Base-by-base conservation (phyloP, 37 sponge, comb jelly and placozoan genomes). In the Trichoplax adhaerens region DNA sequence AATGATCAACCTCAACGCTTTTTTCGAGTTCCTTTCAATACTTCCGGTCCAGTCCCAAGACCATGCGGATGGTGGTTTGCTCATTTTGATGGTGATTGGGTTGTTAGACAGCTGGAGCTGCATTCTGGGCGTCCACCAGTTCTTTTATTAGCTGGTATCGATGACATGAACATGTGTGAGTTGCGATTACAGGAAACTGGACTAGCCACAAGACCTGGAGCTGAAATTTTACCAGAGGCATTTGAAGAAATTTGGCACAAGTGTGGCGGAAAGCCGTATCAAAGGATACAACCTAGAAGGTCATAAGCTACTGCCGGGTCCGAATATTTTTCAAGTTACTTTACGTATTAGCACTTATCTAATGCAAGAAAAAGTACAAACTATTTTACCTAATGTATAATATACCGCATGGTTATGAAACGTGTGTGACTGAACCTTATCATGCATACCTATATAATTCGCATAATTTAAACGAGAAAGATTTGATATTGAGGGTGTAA, bases 81-180 rank as follows among this genome's bases (percentile, higher is more conserved):
- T 1, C 99, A 96, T 78, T 96, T 96, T 73, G 81, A 91, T 53
- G 99, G 99, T 47, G 80, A 91, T 71, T 96, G 93, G 93, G 74
- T 91, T n/a, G 99, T 74, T 54, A 74, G 99, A 5, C 99, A 96
- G 76, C 52, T 96, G 67, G 99, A 96, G 62, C 79, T 96, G 1
- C 93, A 91, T 57, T 87, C 93, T 5, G 86, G 83, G 53, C 81
- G 81, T 60, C 58, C 57, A 12, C 92, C 99, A 0, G 62, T 91
- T 53, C 77, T 88, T 0, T 76, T 91, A 6, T 69, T 88, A 4
- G 99, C 99, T 8, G 99, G 97, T 0, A 79, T 81, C 58, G 79
- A 96, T 65, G 99, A 96, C 81, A 70, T 96, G 79, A 83, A 91
- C 64, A 88, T 96, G 93, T 96, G 99, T 75, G 99, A 91, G 76